These are phyloP conservation scores for Danio albolineatus DNA, from an alignment of 2,797 vertebrate species.

Conservation along the genomic window DNA sequence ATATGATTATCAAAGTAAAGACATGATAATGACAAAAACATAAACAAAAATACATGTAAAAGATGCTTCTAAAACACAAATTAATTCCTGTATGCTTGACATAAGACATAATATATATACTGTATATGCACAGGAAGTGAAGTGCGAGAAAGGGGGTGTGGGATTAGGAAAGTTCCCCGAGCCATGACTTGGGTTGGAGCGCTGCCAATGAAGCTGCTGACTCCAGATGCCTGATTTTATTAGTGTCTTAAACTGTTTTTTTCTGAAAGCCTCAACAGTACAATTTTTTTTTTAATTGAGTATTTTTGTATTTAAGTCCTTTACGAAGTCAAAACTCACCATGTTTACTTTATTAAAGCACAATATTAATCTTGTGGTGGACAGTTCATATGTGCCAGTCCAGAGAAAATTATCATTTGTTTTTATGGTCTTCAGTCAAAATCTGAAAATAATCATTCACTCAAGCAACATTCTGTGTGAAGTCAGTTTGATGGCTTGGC, in stretches of 20 bases:
- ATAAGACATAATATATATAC: too few species aligned
- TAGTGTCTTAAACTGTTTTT: background rate
- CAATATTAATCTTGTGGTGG: background rate
- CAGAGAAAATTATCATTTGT: background rate
- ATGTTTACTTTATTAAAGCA: background rate
- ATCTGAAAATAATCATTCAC: background rate
- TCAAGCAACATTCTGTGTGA: background rate
- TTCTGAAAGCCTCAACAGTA: background rate
- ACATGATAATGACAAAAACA: too few species aligned
- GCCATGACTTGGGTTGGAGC: too few species aligned
- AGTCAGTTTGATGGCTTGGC: background rate
- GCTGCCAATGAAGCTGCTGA: too few species aligned
- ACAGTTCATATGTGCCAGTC: background rate
- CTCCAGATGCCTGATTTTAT: background rate
- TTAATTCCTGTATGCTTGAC: too few species aligned
- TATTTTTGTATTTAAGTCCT: background rate
- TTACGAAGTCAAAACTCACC: background rate
- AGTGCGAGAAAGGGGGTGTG: too few species aligned
- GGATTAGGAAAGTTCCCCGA: too few species aligned
- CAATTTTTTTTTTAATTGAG: too few species aligned
- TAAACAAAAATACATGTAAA: too few species aligned
- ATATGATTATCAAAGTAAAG: too few species aligned
- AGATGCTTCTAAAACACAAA: too few species aligned
- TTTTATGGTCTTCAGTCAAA: background rate
- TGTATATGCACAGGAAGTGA: too few species aligned